Evolutionary conservation across 2,888 invertebrate genomes (phyloP).

Genomic region (Caenorhabditis afra): DNA sequence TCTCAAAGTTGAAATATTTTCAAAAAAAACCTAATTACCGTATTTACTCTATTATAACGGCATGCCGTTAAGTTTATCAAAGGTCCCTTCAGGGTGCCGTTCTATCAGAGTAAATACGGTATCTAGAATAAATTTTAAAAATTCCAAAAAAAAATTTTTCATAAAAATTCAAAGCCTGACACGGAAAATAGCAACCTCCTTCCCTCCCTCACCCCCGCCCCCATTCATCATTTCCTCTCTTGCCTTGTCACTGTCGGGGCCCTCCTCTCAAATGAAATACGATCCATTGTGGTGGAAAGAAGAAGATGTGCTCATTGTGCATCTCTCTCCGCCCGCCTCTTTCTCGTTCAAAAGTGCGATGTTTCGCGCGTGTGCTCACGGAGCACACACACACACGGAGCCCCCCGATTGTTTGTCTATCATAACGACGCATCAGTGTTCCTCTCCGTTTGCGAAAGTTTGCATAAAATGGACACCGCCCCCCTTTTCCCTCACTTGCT

Average conservation of each 20-base stretch:
- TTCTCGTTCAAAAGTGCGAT: constrained; percentile 27
- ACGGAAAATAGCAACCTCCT: too few relatives aligned
- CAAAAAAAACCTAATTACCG: constrained; percentile 1
- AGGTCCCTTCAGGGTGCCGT: too few relatives aligned
- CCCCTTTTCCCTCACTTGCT: too few relatives aligned
- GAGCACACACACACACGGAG: not conserved
- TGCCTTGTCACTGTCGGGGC: not conserved
- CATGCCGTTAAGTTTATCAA: too few relatives aligned
- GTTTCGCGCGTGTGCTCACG: constrained; percentile 29
- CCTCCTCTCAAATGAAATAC: constrained; percentile 31
- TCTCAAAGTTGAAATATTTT: too few relatives aligned
- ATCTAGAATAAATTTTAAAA: too few relatives aligned
- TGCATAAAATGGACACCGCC: too few relatives aligned
- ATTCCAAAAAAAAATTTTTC: constrained; percentile 1
- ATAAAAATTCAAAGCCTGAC: not conserved
- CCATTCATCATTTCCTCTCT: not conserved
- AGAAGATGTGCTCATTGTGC: constrained; percentile 48
- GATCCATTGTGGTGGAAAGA: constrained; percentile 53
- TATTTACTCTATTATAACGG: too few relatives aligned
- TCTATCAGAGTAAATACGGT: too few relatives aligned
- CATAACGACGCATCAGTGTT: not conserved
- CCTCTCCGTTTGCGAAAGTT: too few relatives aligned
- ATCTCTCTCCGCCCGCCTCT: constrained; percentile 12
- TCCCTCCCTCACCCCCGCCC: too few relatives aligned
- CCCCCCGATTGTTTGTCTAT: constrained; percentile 44